phyloP scores from a whole-genome alignment of 2,113 vertebrate genomes.

The Ranitomeya variabilis region DNA sequence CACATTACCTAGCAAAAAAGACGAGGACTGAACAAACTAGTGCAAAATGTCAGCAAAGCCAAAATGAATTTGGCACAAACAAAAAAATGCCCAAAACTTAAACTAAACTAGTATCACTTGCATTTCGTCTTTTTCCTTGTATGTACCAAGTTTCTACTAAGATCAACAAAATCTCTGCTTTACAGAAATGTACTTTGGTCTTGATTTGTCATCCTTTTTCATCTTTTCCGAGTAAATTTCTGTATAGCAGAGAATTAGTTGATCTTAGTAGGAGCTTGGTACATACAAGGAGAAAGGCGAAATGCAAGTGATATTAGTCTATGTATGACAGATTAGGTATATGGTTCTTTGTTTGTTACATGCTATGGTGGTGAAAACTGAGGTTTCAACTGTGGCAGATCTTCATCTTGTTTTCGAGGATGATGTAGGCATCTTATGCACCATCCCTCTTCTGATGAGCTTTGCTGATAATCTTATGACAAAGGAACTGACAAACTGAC shows the following conservation, averaged over 20 bases:
- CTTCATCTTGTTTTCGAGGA: neutral
- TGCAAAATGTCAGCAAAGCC: no score
- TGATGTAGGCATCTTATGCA: neutral
- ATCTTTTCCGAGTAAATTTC: neutral
- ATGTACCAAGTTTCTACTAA: no score
- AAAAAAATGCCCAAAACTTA: no score
- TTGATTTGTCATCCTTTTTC: no score
- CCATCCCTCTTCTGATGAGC: neutral
- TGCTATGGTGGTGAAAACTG: neutral
- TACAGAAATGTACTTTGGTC: no score
- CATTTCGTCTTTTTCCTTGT: no score
- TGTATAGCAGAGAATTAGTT: neutral
- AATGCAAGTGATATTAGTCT: neutral
- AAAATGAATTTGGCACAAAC: no score
- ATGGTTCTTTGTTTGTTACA: neutral
- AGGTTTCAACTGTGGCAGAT: neutral
- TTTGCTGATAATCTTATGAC: neutral
- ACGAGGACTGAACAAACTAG: no score
- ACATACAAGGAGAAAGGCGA: neutral
- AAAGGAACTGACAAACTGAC: neutral
- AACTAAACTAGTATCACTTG: no score
- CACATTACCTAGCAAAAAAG: no score
- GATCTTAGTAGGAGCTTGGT: neutral
- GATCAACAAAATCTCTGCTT: no score
- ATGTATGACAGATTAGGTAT: neutral